A percentile compares a stretch with the other conserved stretches of the same genome.
Evolutionary conservation across 2,888 invertebrate species (phyloP).

Genomic region (Prosopocoilus inquinatus): DNA sequence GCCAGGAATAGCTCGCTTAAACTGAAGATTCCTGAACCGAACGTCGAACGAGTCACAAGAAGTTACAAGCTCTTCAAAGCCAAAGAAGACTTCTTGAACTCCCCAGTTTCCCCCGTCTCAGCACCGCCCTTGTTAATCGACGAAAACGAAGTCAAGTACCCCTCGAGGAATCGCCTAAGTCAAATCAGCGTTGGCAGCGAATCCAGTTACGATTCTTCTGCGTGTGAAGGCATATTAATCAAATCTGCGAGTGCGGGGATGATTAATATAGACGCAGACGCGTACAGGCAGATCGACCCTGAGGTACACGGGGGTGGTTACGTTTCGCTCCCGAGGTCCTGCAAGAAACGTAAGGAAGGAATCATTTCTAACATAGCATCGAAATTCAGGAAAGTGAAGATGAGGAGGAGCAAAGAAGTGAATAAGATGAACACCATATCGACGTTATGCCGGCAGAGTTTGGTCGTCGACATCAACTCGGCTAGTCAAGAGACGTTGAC

Average conservation of each 20-base stretch:
- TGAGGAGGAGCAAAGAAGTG: slow-evolving; percentile 48
- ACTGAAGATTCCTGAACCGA: slow-evolving; percentile 25
- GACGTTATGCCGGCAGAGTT: slow-evolving; percentile 71
- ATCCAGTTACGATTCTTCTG: slow-evolving; percentile 48
- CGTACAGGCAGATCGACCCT: slow-evolving; percentile 58
- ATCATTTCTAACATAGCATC: slow-evolving; percentile 59
- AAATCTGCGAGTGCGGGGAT: slow-evolving; percentile 78
- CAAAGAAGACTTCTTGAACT: slow-evolving; percentile 66
- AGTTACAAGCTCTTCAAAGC: slow-evolving; percentile 67
- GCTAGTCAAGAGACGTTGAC: slow-evolving; percentile 24
- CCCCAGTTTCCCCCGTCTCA: slow-evolving; percentile 19
- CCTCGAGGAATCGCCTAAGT: slow-evolving; percentile 51
- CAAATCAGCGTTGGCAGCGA: slow-evolving; percentile 66
- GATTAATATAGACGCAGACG: slow-evolving; percentile 65
- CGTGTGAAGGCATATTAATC: slow-evolving; percentile 54
- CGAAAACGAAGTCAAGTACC: slow-evolving; percentile 34
- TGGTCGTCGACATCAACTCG: slow-evolving; percentile 61
- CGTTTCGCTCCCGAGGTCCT: slow-evolving; percentile 55
- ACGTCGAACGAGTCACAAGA: slow-evolving; percentile 42
- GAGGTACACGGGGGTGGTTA: slow-evolving; percentile 50
- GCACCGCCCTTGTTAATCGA: slow-evolving; percentile 25
- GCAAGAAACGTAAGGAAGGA: slow-evolving; percentile 41
- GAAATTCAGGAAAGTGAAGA: slow-evolving; percentile 59
- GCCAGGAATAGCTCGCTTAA: slow-evolving; percentile 39
- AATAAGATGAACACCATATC: slow-evolving; percentile 62